A percentile compares a stretch with the other conserved stretches of the same genome.
phyloP scores from a whole-genome alignment of 2,888 invertebrate species.

The Andrena dorsata region DNA sequence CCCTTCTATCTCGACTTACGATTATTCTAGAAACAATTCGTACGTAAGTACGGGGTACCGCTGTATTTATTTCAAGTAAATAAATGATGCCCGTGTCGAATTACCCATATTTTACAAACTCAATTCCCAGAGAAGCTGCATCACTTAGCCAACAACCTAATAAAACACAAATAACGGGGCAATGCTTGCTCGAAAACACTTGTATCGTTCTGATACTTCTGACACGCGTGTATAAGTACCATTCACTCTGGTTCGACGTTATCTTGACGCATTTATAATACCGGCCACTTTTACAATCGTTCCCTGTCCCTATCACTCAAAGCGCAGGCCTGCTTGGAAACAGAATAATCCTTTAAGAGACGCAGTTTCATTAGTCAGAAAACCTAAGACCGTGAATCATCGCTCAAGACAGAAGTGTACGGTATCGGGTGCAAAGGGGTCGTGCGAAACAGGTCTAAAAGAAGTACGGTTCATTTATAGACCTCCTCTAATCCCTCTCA shows the following conservation, averaged over 20 bases:
- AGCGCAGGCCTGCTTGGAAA: slow-evolving; percentile 29
- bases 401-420: slow-evolving; percentile 63
- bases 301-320: slow-evolving; percentile 21
- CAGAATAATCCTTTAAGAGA: slow-evolving; percentile 50
- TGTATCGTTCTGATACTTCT: too few species aligned
- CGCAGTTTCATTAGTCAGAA: slow-evolving; percentile 68
- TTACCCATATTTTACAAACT: too few species aligned
- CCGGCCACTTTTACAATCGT: slow-evolving; percentile 30
- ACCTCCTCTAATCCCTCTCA: slow-evolving; percentile 40
- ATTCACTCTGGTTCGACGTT: slow-evolving; percentile 43
- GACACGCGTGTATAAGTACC: too few species aligned
- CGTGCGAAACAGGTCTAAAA: slow-evolving; percentile 71
- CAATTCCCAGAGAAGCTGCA: too few species aligned
- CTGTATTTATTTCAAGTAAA: too few species aligned
- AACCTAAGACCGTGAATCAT: slow-evolving; percentile 67
- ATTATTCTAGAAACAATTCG: too few species aligned
- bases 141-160: too few species aligned
- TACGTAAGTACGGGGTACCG: too few species aligned
- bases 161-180: too few species aligned
- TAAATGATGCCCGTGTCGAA: too few species aligned
- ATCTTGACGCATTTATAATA: slow-evolving; percentile 57
- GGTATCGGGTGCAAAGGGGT: slow-evolving; percentile 73
- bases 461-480: slow-evolving; percentile 66
- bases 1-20: too few species aligned
- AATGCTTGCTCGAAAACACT: too few species aligned